Percentiles rank a stretch among this genome's conserved stretches.
Conservation (phyloP, 2,888 invertebrate genomes). For the Acanthosoma haemorrhoidale region DNA sequence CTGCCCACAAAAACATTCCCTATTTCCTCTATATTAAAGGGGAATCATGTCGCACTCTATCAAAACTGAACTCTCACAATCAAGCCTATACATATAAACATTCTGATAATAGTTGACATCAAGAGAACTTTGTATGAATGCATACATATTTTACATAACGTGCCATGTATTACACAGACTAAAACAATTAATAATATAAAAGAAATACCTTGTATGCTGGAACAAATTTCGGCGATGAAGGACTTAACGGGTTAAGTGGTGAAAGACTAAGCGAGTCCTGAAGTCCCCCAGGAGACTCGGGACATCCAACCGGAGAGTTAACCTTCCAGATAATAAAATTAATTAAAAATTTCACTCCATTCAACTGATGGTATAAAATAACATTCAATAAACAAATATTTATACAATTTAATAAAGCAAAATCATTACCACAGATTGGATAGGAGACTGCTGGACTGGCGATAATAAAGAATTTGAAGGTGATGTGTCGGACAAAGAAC, state of each 20-base stretch:
- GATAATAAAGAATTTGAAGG: background rate
- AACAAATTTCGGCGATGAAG: slow-evolving; percentile 34
- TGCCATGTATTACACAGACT: background rate
- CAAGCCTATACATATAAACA: no score
- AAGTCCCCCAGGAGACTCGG: slow-evolving; percentile 37
- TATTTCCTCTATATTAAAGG: no score
- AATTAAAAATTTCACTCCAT: background rate
- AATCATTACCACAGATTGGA: slow-evolving; percentile 2
- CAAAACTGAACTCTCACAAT: no score
- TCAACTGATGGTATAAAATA: no score
- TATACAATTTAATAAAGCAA: background rate
- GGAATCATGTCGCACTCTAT: no score
- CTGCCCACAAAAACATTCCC: no score
- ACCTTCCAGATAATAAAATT: background rate
- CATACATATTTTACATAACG: no score
- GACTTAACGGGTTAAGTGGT: slow-evolving; percentile 40
- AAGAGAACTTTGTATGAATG: no score
- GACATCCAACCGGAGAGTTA: slow-evolving; percentile 28
- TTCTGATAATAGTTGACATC: no score
- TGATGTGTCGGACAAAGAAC: background rate
- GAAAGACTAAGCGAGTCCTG: slow-evolving; percentile 40
- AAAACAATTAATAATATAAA: background rate
- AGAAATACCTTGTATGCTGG: slow-evolving; percentile 20
- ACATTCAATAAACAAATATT: background rate
- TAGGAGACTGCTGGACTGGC: background rate